Evolutionary conservation across 2,888 invertebrate genomes (phyloP).

Genomic region (Pristionchus mayeri): DNA sequence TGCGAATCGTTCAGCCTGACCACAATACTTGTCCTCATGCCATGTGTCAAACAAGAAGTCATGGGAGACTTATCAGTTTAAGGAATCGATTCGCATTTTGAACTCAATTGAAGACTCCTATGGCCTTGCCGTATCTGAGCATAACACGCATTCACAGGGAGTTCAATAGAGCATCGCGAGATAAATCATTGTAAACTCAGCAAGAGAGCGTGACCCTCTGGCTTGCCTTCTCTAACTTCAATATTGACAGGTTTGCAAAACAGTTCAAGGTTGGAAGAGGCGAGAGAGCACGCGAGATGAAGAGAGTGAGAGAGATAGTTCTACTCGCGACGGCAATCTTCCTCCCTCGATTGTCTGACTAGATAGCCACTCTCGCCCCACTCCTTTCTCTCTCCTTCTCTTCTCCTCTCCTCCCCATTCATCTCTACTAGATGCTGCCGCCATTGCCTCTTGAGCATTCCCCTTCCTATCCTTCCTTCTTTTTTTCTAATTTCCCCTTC

Average conservation of each 20-base stretch:
- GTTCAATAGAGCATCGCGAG: too few species aligned
- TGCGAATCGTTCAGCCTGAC: too few species aligned
- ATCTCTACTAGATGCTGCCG: background rate
- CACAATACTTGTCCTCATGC: too few species aligned
- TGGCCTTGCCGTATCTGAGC: too few species aligned
- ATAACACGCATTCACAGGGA: too few species aligned
- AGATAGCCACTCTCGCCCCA: constrained; percentile 1
- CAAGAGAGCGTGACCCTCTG: background rate
- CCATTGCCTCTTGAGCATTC: background rate
- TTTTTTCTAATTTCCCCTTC: constrained; percentile 10
- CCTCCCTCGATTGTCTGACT: background rate
- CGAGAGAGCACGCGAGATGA: background rate
- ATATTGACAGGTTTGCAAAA: background rate
- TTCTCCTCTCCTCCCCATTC: background rate
- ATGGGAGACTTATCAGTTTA: too few species aligned
- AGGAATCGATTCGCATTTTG: too few species aligned
- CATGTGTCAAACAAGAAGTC: too few species aligned
- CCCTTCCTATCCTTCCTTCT: background rate
- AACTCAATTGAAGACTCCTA: too few species aligned
- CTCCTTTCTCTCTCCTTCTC: background rate
- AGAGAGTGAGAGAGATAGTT: constrained; percentile 7
- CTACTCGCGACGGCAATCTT: background rate
- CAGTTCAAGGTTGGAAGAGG: background rate
- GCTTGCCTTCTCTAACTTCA: background rate
- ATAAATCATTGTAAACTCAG: too few species aligned